phyloP scores from a whole-genome alignment of 2,113 vertebrate species.

The Nothocercus julius region DNA sequence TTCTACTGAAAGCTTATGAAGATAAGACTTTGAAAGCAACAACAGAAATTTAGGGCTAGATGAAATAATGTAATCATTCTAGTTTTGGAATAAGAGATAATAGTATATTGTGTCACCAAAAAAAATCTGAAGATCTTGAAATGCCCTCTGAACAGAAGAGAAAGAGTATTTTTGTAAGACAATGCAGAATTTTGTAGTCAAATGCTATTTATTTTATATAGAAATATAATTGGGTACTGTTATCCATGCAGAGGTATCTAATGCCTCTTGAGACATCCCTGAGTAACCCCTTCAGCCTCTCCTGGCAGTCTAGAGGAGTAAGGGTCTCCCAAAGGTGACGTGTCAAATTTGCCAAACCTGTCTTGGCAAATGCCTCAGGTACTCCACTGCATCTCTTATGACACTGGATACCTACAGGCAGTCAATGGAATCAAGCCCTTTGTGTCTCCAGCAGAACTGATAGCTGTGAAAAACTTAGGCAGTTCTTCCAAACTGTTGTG shows the following conservation, averaged over 20 bases:
- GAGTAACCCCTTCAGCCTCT: neutral
- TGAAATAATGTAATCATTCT: neutral
- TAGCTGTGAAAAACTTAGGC: neutral
- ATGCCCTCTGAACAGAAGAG: neutral
- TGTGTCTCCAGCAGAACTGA: neutral
- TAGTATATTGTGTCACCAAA: neutral
- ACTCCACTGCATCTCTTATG: neutral
- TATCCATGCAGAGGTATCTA: neutral
- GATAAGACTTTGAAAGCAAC: neutral
- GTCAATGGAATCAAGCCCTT: neutral
- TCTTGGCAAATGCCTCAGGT: neutral
- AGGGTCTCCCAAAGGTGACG: neutral
- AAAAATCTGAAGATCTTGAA: neutral
- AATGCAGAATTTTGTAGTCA: neutral
- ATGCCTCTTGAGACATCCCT: neutral
- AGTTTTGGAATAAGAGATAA: neutral
- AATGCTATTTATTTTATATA: neutral
- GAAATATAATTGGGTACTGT: neutral
- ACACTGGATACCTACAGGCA: neutral
- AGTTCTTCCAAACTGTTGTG: neutral
- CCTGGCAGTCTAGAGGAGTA: neutral
- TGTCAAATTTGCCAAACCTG: neutral
- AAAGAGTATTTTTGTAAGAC: neutral
- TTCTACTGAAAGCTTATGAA: neutral
- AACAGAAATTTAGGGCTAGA: neutral